Evolutionary conservation across 1,140 invertebrate genomes (phyloP).

Genomic region (Oppia nitens): DNA sequence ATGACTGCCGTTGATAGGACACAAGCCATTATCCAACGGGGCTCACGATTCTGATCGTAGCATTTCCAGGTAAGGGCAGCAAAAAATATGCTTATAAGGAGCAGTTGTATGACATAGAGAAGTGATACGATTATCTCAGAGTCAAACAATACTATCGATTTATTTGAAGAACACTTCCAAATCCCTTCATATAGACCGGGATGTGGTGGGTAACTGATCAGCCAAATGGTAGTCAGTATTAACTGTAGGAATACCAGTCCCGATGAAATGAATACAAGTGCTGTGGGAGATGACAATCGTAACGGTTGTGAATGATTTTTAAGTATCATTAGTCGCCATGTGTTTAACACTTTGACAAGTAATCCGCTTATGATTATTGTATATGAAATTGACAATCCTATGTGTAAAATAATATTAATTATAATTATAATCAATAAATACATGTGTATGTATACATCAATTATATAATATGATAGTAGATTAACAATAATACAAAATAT

Average conservation of each 20-base stretch:
- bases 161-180: slow-evolving; percentile 25
- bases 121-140: slow-evolving; percentile 32
- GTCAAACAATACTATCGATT: slow-evolving; percentile 26
- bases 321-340: slow-evolving; percentile 26
- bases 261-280: slow-evolving; percentile 29
- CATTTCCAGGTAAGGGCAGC: slow-evolving; percentile 30
- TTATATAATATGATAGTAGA: neutral
- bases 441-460: no score
- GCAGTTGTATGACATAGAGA: slow-evolving; percentile 33
- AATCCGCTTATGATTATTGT: slow-evolving; percentile 31
- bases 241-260: slow-evolving; percentile 32
- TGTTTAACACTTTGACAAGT: slow-evolving; percentile 34
- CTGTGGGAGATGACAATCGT: slow-evolving; percentile 25
- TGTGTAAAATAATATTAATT: neutral
- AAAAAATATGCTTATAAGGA: slow-evolving; percentile 29
- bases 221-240: slow-evolving; percentile 32
- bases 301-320: slow-evolving; percentile 26
- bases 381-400: slow-evolving; percentile 29
- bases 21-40: slow-evolving; percentile 32
- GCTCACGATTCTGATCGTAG: slow-evolving; percentile 28
- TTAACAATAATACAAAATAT: neutral
- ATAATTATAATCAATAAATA: no score
- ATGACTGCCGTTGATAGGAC: slow-evolving; percentile 26
- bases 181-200: slow-evolving; percentile 19
- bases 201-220: slow-evolving; percentile 29